Evolutionary conservation across 2,113 vertebrate genomes (phyloP).

Genomic region (Nymphicus hollandicus): DNA sequence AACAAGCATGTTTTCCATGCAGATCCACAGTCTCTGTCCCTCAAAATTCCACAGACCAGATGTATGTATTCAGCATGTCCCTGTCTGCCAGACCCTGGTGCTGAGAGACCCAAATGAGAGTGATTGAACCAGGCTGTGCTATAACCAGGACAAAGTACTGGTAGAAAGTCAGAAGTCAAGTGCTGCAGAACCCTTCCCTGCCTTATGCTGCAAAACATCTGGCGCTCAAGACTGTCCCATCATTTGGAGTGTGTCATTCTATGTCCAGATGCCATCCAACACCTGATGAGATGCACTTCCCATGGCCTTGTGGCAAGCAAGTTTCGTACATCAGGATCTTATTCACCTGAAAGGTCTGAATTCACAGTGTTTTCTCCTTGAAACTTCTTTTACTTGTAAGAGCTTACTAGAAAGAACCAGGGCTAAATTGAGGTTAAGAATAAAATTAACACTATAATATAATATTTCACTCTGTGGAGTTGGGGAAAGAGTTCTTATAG

Average conservation of each 20-base stretch:
- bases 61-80: rapidly evolving
- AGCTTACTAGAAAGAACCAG: neutral
- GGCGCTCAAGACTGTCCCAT: neutral
- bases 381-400: neutral
- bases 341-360: neutral
- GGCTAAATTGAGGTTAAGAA: neutral
- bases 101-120: neutral
- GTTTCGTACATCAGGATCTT: neutral
- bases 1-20: neutral
- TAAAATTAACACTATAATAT: neutral
- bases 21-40: neutral
- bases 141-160: neutral
- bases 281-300: neutral
- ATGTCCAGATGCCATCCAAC: neutral
- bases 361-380: neutral
- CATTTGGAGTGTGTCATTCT: neutral
- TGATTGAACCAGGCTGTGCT: neutral
- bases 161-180: neutral
- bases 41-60: neutral
- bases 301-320: neutral
- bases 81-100: neutral
- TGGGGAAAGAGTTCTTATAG: neutral
- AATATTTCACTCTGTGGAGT: neutral
- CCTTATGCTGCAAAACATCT: rapidly evolving
- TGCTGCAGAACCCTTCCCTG: neutral